Evolutionary conservation across 2,797 vertebrate species (phyloP).

Genomic region (Pangasius sanitwongsei): DNA sequence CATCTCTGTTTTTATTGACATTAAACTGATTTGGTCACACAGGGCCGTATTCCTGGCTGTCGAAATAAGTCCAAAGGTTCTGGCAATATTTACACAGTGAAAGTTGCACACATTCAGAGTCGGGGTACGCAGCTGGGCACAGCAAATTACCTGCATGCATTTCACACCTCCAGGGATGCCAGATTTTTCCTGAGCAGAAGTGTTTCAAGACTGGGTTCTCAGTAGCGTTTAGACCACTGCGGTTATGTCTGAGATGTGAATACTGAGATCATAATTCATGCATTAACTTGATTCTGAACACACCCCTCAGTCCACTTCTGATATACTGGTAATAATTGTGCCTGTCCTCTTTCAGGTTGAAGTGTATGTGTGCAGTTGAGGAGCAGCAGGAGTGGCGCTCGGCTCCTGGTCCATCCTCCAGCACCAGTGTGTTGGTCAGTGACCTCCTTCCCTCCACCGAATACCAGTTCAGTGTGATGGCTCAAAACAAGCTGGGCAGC

Average conservation of each 20-base stretch:
- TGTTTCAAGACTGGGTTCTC: neutral
- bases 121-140: neutral
- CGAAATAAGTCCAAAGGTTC: neutral
- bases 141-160: neutral
- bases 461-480: constrained; percentile 93
- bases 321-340: neutral
- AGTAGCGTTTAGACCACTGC: neutral
- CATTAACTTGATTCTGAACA: neutral
- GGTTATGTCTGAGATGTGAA: neutral
- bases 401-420: constrained; percentile 73
- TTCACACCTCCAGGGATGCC: neutral
- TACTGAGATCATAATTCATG: neutral
- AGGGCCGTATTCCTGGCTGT: too few relatives aligned
- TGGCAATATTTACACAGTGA: neutral
- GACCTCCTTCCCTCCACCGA: constrained; percentile 78
- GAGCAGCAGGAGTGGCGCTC: constrained; percentile 85
- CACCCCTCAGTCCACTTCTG: neutral
- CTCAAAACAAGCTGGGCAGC: constrained; percentile 88
- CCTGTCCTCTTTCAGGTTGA: constrained; percentile 74
- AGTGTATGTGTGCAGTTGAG: constrained; percentile 71
- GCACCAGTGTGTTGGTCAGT: constrained; percentile 75
- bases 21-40: too few relatives aligned
- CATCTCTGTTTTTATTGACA: too few relatives aligned
- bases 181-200: neutral
- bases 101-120: neutral